Evolutionary conservation across 2,113 vertebrate species (phyloP).

Genomic region (Petroica traversi): DNA sequence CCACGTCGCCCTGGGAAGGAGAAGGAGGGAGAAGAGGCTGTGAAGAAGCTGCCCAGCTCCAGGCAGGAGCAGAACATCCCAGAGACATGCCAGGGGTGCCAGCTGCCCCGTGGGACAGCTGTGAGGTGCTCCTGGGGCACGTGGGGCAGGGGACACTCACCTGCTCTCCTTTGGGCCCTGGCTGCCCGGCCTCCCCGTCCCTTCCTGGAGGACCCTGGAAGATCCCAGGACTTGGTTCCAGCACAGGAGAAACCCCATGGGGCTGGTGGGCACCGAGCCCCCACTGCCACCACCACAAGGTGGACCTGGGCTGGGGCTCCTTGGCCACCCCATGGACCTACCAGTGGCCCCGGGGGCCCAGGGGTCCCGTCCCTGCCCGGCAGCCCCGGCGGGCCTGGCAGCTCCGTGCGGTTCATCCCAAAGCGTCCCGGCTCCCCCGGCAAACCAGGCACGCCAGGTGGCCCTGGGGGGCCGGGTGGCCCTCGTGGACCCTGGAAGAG

Average conservation of each 20-base stretch:
- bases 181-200: slow-evolving; percentile 73
- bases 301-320: not conserved
- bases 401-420: slow-evolving; percentile 69
- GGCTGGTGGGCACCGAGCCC: not conserved
- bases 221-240: not conserved
- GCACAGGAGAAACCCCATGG: accelerated
- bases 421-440: slow-evolving; percentile 77
- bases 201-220: slow-evolving; percentile 84
- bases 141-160: slow-evolving; percentile 52
- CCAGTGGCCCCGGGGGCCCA: slow-evolving; percentile 75
- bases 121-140: accelerated
- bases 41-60: not conserved
- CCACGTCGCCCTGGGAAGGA: slow-evolving; percentile 80
- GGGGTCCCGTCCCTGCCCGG: slow-evolving; percentile 78
- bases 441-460: slow-evolving; percentile 80
- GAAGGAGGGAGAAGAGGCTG: not conserved
- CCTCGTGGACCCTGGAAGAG: slow-evolving; percentile 80
- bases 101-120: not conserved
- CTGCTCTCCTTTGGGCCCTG: slow-evolving; percentile 79
- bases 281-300: accelerated
- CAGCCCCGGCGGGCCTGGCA: slow-evolving; percentile 73
- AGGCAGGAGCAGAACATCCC: not conserved
- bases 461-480: slow-evolving; percentile 81
- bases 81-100: not conserved
- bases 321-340: slow-evolving; percentile 19